phyloP scores from a whole-genome alignment of 2,113 vertebrate genomes.

The Suricata suricatta region DNA sequence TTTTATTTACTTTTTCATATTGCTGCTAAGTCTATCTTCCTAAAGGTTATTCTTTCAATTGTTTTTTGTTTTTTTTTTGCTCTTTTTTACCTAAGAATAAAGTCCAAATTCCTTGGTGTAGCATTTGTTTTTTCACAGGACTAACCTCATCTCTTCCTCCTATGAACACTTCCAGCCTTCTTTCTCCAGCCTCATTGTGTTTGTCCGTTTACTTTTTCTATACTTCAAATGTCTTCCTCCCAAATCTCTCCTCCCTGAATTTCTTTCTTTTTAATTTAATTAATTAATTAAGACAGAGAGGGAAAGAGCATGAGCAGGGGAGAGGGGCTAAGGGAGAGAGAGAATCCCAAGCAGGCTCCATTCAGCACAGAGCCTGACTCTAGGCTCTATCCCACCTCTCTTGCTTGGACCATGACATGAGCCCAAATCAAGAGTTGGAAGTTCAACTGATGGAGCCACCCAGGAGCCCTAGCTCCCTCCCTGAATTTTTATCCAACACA shows the following conservation, averaged over 20 bases:
- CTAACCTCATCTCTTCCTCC: background rate
- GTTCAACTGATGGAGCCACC: too few species aligned
- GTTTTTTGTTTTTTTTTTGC: background rate
- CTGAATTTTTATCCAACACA: conserved; percentile 2
- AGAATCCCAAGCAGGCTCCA: too few species aligned
- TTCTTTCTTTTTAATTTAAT: background rate
- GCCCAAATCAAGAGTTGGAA: too few species aligned
- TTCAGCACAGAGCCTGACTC: too few species aligned
- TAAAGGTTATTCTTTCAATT: background rate
- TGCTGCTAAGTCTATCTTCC: background rate
- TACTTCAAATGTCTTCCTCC: background rate
- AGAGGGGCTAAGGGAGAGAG: too few species aligned
- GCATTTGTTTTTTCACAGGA: background rate
- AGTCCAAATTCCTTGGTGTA: background rate
- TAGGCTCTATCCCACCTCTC: too few species aligned
- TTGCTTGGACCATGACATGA: too few species aligned
- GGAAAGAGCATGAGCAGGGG: too few species aligned
- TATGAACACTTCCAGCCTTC: background rate
- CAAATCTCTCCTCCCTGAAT: background rate
- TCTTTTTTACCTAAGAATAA: background rate
- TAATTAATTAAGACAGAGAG: too few species aligned
- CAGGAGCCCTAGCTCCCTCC: background rate
- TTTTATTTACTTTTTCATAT: background rate
- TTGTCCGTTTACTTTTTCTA: background rate
- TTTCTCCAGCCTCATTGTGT: background rate